Base-by-base conservation (phyloP, 1,140 invertebrate genomes). In the Drosophila tani region DNA sequence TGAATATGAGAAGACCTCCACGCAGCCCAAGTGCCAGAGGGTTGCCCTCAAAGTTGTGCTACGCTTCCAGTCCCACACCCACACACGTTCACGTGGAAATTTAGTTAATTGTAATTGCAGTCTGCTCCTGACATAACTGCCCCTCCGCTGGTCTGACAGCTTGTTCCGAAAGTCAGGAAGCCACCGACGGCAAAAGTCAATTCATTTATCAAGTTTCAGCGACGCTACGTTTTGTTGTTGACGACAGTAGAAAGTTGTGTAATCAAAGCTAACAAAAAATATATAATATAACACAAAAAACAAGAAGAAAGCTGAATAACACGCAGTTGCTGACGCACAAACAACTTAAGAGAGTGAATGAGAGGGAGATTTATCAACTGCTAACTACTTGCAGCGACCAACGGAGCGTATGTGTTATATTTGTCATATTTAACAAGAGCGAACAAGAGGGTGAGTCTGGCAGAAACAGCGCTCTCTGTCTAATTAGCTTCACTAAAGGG, bases 361-460 rank as follows among this genome's bases (percentile, higher is more conserved):
- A 47, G 27, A 21, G 6, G 7, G 29, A 50, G 69, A 73, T 73
- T 71, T 51, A 73, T 60, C 38, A 56, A 58, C 43, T 73, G 66
- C 67, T 67, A 19, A 51, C 38, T 66, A 35, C 57, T 66, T 38
- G 8, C 51, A 56, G 43, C 45, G 14, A 11, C 27, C 67, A 58
- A 51, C 69, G 21, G 53, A 43, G 69, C 69, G 67, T 73, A 73
- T 73, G 67, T 71, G 69, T 73, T 67, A 71, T 71, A 59, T 71
- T 58, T 70, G 53, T 73, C 69, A 50, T 50, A 40, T 50, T 49
- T 66, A 32, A 29, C n/a, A 24, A 19, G 46, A 9, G 32, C 15
- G 21, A 32, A 29, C n/a, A 14, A 19, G 46, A 9, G 32, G 15
- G 21, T 1, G 7, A n/a, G 19, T 29, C 15, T n/a, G 40, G 32